These are phyloP conservation scores for Edolisoma coerulescens DNA, from an alignment of 2,113 vertebrate genomes.

Conservation along the genomic window DNA sequence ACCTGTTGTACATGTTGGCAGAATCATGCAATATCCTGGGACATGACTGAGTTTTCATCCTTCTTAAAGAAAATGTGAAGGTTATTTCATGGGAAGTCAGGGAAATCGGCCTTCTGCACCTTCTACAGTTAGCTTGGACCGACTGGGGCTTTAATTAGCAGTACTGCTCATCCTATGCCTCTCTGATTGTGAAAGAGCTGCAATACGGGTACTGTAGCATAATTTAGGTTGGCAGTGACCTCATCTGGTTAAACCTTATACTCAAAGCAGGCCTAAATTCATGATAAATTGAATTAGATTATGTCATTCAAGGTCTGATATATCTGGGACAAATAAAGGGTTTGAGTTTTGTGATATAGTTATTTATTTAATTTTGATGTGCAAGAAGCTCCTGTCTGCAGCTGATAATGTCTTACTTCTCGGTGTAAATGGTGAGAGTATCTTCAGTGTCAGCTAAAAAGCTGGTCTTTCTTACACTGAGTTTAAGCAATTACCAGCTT, in stretches of 20 bases:
- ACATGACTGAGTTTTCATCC: neutral
- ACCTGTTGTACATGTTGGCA: neutral
- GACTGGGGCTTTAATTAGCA: neutral
- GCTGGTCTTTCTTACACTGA: neutral
- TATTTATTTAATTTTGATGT: neutral
- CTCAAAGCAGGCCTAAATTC: neutral
- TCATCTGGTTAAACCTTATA: neutral
- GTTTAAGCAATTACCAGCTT: neutral
- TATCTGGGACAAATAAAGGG: neutral
- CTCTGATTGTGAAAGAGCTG: neutral
- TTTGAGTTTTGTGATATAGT: neutral
- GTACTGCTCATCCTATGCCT: neutral
- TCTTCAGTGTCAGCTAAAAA: neutral
- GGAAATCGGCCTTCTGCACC: neutral
- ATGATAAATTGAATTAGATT: neutral
- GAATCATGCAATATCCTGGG: neutral
- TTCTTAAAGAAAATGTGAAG: neutral
- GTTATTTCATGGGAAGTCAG: neutral
- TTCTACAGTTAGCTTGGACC: neutral
- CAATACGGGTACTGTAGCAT: neutral
- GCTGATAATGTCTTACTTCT: neutral
- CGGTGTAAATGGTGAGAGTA: neutral
- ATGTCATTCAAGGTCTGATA: neutral
- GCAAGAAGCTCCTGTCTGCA: neutral
- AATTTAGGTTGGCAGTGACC: neutral